phyloP scores from a whole-genome alignment of 2,888 invertebrate genomes.

The Cepaea hortensis region DNA sequence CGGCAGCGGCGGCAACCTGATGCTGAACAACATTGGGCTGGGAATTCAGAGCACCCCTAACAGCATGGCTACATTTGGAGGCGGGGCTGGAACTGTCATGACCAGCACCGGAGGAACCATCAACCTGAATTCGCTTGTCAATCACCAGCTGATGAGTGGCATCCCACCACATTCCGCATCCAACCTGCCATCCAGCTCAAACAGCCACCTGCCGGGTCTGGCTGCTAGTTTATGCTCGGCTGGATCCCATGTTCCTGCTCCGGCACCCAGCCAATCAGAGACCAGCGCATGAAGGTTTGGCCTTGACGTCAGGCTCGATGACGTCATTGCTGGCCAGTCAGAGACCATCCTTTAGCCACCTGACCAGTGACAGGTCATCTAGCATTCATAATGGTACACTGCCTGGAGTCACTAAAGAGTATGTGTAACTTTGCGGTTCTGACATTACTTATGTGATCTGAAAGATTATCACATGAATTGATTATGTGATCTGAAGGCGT shows the following conservation, averaged over 20 bases:
- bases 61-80: conserved; percentile 31
- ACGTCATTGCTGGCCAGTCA: conserved; percentile 50
- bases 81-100: conserved; percentile 11
- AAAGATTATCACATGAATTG: too few species aligned
- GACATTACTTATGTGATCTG: neutral
- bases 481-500: too few species aligned
- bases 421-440: neutral
- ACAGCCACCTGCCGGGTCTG: conserved; percentile 2
- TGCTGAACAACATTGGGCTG: conserved; percentile 10
- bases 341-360: conserved; percentile 48
- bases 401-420: neutral
- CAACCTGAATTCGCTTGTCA: conserved; percentile 28
- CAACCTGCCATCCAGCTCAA: conserved; percentile 29
- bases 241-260: conserved; percentile 41
- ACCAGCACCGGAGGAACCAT: conserved; percentile 32
- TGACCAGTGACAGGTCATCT: neutral
- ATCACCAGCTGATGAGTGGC: conserved; percentile 35
- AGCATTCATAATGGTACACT: conserved; percentile 6
- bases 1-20: neutral
- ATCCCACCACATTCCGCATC: conserved; percentile 20
- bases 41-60: conserved; percentile 29
- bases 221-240: conserved; percentile 14
- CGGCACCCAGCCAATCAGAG: conserved; percentile 46
- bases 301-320: conserved; percentile 45
- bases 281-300: conserved; percentile 52